Percentiles rank a stretch among this genome's conserved stretches.
These are phyloP conservation scores for Phyllostomus discolor DNA, from an alignment of 2,113 vertebrate genomes.

Conservation along the genomic window DNA sequence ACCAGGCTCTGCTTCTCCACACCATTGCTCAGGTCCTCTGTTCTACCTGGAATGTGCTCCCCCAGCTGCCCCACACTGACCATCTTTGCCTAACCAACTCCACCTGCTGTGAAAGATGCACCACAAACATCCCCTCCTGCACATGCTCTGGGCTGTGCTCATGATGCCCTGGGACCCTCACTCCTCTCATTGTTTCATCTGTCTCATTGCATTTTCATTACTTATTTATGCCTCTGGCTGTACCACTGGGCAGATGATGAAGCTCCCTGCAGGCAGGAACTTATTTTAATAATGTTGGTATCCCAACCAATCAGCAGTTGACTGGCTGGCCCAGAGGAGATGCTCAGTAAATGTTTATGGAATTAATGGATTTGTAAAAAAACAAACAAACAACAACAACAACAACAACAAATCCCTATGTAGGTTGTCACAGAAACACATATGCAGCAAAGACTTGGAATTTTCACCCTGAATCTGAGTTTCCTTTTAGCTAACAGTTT, in stretches of 20 bases:
- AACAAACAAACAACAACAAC: too few species aligned
- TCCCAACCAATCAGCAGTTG: background rate
- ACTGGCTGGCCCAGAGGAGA: background rate
- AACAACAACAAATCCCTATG: background rate
- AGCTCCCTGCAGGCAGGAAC: background rate
- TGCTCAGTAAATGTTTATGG: background rate
- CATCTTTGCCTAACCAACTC: background rate
- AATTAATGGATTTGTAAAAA: background rate
- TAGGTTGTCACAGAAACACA: background rate
- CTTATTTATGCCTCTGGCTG: background rate
- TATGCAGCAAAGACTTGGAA: background rate
- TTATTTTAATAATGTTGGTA: background rate
- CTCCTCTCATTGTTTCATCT: background rate
- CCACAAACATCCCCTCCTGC: background rate
- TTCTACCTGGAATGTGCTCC: background rate
- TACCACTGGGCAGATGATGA: background rate
- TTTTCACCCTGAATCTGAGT: background rate
- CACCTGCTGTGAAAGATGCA: background rate
- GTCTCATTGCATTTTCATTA: background rate
- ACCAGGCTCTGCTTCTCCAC: background rate
- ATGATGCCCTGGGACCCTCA: rapidly evolving
- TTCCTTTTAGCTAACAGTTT: background rate
- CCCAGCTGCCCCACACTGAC: background rate
- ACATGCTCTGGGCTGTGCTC: background rate
- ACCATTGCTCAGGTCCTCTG: background rate